A percentile compares a stretch with the other conserved stretches of the same genome.
phyloP scores from a whole-genome alignment of 2,888 invertebrate species.

The Campopleginae sp. region DNA sequence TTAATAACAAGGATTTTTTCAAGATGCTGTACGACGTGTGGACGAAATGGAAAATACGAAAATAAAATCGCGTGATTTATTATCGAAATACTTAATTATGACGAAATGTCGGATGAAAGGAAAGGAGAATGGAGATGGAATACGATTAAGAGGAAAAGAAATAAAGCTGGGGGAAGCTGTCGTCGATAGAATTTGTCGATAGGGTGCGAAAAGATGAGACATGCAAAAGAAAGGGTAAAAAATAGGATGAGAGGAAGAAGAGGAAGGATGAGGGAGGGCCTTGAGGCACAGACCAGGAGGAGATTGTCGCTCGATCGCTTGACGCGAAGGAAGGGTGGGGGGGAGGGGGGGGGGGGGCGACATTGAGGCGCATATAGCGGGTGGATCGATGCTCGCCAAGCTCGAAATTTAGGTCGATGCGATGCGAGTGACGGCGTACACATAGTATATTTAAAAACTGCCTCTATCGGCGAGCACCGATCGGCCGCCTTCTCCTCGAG shows the following conservation, averaged over 20 bases:
- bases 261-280: not conserved
- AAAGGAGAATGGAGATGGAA: not conserved
- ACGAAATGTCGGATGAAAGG: not conserved
- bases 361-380: too few relatives aligned
- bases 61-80: not conserved
- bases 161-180: not conserved
- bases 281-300: slow-evolving; percentile 31
- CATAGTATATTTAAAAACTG: slow-evolving; percentile 34
- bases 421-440: too few relatives aligned
- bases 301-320: slow-evolving; percentile 53
- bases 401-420: too few relatives aligned
- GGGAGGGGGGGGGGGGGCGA: too few relatives aligned
- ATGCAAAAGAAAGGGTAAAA: not conserved
- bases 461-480: slow-evolving; percentile 14
- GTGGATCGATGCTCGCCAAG: too few relatives aligned
- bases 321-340: slow-evolving; percentile 29
- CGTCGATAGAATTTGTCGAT: slow-evolving; percentile 41
- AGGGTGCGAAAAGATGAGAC: slow-evolving; percentile 37
- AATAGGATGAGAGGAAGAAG: slow-evolving; percentile 17
- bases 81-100: not conserved
- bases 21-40: not conserved
- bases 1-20: not conserved
- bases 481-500: not conserved
- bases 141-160: not conserved
- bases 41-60: not conserved